Evolutionary conservation across 2,888 invertebrate genomes (phyloP).

Genomic region (Campoletis raptor): DNA sequence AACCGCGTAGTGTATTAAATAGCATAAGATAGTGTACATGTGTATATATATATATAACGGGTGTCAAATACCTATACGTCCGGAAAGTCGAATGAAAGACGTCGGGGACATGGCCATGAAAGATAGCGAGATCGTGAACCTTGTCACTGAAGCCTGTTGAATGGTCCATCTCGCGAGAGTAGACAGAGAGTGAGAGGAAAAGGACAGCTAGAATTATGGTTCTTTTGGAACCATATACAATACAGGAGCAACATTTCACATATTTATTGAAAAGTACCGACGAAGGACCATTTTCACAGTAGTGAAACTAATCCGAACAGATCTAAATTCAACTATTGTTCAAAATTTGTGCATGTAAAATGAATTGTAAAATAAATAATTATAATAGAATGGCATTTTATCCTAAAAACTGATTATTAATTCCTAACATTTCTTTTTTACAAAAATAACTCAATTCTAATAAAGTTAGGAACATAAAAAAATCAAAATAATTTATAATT

Average conservation of each 20-base stretch:
- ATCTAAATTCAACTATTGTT: neutral
- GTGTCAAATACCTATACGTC: conserved; percentile 26
- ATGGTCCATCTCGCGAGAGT: neutral
- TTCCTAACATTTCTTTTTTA: neutral
- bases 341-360: neutral
- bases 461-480: neutral
- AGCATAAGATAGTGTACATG: conserved; percentile 15
- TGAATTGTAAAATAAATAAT: neutral
- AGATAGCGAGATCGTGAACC: conserved; percentile 45
- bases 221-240: too few relatives aligned
- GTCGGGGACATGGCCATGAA: conserved; percentile 42
- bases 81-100: conserved; percentile 63
- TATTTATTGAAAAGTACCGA: neutral
- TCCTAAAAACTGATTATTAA: neutral
- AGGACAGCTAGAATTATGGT: neutral
- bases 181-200: neutral
- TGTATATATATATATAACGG: neutral
- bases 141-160: conserved; percentile 23
- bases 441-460: neutral
- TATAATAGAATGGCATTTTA: neutral
- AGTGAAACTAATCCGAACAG: neutral
- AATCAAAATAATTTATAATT: neutral
- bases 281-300: neutral
- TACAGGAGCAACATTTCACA: too few relatives aligned
- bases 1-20: conserved; percentile 31